Conservation (phyloP, 2,888 invertebrate genomes). For the Odontocolon sp. region DNA sequence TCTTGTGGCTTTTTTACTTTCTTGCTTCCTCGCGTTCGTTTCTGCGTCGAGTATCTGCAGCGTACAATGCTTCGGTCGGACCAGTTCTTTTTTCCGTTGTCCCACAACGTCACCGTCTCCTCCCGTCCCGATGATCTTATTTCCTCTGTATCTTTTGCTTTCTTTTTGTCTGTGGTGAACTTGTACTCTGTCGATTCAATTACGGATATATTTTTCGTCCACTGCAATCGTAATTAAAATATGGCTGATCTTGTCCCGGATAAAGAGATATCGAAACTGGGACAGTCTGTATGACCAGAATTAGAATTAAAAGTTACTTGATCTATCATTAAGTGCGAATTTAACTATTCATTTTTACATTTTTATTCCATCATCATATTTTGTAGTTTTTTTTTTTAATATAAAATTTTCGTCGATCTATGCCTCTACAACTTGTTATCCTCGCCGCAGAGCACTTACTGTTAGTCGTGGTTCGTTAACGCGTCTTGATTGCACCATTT, state of each 20-base stretch:
- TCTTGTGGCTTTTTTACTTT: slow-evolving; percentile 22
- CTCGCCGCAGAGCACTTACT: slow-evolving; percentile 43
- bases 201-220: background rate
- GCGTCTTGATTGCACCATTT: slow-evolving; percentile 49
- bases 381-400: background rate
- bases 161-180: background rate
- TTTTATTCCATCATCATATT: too few species aligned
- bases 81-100: slow-evolving; percentile 15
- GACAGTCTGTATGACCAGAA: background rate
- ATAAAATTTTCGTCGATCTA: slow-evolving; percentile 15
- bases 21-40: background rate
- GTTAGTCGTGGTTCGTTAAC: slow-evolving; percentile 56
- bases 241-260: background rate
- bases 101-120: background rate
- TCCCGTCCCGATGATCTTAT: background rate
- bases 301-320: too few species aligned
- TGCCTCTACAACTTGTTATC: background rate
- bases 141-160: background rate
- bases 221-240: slow-evolving; percentile 3
- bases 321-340: too few species aligned
- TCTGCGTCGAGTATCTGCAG: background rate
- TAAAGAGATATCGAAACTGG: background rate
- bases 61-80: slow-evolving; percentile 6
- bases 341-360: too few species aligned
- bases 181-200: slow-evolving; percentile 22